Evolutionary conservation across 2,113 vertebrate species (phyloP).

Genomic region (Sebastes fasciatus): DNA sequence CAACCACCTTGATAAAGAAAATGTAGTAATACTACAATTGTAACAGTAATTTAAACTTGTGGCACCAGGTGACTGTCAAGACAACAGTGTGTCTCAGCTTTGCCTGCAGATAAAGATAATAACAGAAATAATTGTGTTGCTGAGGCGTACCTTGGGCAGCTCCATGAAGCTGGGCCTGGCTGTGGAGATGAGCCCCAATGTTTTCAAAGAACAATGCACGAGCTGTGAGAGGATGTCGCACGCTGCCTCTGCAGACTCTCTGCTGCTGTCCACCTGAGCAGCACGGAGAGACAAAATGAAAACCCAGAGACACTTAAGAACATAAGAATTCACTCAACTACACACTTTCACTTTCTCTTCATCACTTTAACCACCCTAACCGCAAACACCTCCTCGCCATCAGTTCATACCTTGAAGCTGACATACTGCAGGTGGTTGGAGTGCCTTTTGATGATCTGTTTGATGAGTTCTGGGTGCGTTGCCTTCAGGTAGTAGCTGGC

Average conservation of each 20-base stretch:
- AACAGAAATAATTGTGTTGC: background rate
- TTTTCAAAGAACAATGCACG: conserved; percentile 96
- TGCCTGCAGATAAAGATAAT: conserved; percentile 1
- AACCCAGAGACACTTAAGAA: background rate
- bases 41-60: background rate
- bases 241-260: conserved; percentile 95
- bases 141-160: conserved; percentile 92
- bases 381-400: background rate
- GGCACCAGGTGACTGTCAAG: background rate
- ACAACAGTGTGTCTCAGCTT: background rate
- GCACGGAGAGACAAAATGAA: background rate
- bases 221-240: conserved; percentile 96
- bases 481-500: conserved; percentile 96
- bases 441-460: conserved; percentile 96
- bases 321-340: background rate
- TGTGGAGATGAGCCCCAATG: conserved; percentile 95
- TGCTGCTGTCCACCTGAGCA: conserved; percentile 96
- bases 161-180: conserved; percentile 98
- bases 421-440: conserved; percentile 97
- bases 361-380: background rate
- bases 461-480: conserved; percentile 96
- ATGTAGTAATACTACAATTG: background rate
- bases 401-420: conserved; percentile 93
- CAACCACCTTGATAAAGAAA: background rate
- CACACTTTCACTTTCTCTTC: background rate